These are phyloP conservation scores for Hartigia nigra DNA, from an alignment of 2,888 invertebrate genomes.

Conservation along the genomic window DNA sequence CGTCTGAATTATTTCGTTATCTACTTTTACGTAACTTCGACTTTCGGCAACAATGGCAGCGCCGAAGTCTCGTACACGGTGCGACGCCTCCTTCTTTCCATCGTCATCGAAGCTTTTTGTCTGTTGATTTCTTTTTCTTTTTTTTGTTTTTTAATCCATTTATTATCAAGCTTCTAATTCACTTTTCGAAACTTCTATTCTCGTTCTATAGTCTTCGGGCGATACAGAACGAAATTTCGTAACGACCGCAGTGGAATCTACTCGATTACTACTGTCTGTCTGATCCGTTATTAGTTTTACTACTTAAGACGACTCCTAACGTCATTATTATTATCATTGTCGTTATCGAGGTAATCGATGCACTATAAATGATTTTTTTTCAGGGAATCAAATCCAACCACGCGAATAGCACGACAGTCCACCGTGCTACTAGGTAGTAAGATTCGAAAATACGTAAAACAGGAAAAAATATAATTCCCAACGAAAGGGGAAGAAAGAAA, in stretches of 20 bases:
- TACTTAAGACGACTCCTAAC: not conserved
- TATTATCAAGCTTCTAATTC: not conserved
- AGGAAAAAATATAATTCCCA: not conserved
- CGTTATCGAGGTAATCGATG: not conserved
- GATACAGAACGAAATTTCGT: not conserved
- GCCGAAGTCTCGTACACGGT: not conserved
- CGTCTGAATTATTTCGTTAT: not conserved
- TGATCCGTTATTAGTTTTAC: not conserved
- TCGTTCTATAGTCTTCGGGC: not conserved
- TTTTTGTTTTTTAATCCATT: not conserved
- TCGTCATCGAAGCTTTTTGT: not conserved
- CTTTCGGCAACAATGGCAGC: not conserved
- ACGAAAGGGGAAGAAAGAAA: not conserved
- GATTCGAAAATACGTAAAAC: not conserved
- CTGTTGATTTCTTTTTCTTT: too few relatives aligned
- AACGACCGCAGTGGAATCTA: too few relatives aligned
- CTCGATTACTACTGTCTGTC: not conserved
- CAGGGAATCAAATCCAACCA: not conserved
- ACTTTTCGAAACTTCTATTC: not conserved
- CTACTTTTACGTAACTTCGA: not conserved
- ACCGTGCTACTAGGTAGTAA: not conserved
- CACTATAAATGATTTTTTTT: not conserved
- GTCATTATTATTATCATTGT: not conserved
- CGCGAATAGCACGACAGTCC: not conserved
- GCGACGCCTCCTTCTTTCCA: not conserved